Evolutionary conservation across 1,140 invertebrate genomes (phyloP).

Genomic region (Calliphora vicina): DNA sequence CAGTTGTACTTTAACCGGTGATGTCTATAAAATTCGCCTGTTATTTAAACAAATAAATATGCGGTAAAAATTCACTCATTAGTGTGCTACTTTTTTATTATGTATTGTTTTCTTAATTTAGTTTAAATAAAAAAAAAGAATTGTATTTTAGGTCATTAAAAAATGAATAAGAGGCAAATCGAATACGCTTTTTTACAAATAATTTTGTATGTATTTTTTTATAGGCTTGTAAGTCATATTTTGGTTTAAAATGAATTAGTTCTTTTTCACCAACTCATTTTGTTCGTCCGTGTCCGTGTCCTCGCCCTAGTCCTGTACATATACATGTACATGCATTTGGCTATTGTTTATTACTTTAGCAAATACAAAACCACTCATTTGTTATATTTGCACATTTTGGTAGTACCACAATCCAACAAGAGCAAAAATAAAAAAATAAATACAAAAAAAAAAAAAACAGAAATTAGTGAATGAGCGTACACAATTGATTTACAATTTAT

Average conservation of each 20-base stretch:
- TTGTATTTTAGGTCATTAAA: too few species aligned
- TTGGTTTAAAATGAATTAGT: not conserved
- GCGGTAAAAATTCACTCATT: too few species aligned
- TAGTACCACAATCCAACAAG: not conserved
- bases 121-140: too few species aligned
- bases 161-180: not conserved
- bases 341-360: slow-evolving; percentile 10
- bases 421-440: not conserved
- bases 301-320: not conserved
- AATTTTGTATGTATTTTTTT: not conserved
- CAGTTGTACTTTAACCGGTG: too few species aligned
- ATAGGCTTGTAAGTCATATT: not conserved
- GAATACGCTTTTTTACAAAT: not conserved
- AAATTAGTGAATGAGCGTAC: not conserved
- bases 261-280: not conserved
- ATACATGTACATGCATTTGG: not conserved
- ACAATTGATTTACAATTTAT: slow-evolving; percentile 14
- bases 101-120: too few species aligned
- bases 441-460: not conserved
- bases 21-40: too few species aligned
- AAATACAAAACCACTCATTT: slow-evolving; percentile 14
- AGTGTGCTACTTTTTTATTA: too few species aligned
- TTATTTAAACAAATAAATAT: too few species aligned
- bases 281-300: too few species aligned
- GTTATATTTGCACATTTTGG: slow-evolving; percentile 7